Base-by-base conservation (phyloP, 2,797 vertebrate genomes). In the Mormyrus hasselquistii region DNA sequence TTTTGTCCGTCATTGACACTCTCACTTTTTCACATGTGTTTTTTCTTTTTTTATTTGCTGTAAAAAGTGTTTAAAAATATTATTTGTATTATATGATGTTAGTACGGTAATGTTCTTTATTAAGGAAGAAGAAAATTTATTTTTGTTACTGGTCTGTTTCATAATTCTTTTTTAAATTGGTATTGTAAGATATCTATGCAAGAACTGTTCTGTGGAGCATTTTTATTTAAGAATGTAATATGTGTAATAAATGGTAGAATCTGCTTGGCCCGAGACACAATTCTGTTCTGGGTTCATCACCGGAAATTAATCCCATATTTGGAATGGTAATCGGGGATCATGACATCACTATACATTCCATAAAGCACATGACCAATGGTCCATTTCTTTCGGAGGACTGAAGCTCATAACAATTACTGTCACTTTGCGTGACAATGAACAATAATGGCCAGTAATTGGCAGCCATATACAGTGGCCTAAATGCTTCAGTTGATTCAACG, bases 101-200 rank as follows among this genome's bases (percentile, higher is more conserved):
- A 96, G 96, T 96, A 97, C 95, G 96, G 96, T 97, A 96, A 97
- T 96, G 96, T 96, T 96, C 96, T 96, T 96, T 97, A 96, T 97
- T 97, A 97, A 96, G 96, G 96, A 96, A 97, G 96, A 96, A 96
- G 95, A 93, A 96, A 96, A 96, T 97, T 97, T 97, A 97, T 97
- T 97, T 97, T 97, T 97, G 96, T 97, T 97, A 97, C 96, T 96
- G 96, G 96, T 97, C 96, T 97, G 96, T 97, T 97, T 97, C 96
- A 96, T 97, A 97, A 97, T 97, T 97, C 96, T 97, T 97, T 97
- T 97, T 96, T 96, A 97, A 97, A 99, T 99, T 98, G 97, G 98
- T 99, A 99, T 99, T 99, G 98, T 99, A 99, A 99, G 98, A 99
- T 99, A 99, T 99, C 98, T 99, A 99, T 99, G 98, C 98, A 99